Evolutionary conservation across 1,140 invertebrate species (phyloP).

Genomic region (Cyclina sinensis): DNA sequence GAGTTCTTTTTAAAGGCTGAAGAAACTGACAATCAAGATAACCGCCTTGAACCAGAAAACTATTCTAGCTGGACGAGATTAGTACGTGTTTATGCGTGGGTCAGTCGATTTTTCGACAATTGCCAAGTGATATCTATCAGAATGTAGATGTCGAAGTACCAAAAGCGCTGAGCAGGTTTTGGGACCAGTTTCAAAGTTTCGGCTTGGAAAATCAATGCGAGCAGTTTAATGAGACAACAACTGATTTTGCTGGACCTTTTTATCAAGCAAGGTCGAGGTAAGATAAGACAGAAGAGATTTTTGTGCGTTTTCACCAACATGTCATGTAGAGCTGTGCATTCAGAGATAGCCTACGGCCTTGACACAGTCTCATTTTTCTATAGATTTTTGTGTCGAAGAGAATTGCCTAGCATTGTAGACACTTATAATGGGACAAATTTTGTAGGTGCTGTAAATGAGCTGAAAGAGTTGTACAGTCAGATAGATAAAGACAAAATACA

Average conservation of each 20-base stretch:
- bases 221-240: no score
- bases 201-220: neutral
- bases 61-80: slow-evolving; percentile 4
- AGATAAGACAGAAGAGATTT: slow-evolving; percentile 14
- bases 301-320: slow-evolving; percentile 31
- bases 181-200: slow-evolving; percentile 23
- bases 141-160: slow-evolving; percentile 46
- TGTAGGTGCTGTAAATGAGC: slow-evolving; percentile 26
- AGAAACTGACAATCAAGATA: neutral
- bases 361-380: slow-evolving; percentile 30
- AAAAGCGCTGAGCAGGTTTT: slow-evolving; percentile 34
- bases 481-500: slow-evolving; percentile 39
- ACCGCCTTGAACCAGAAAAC: neutral
- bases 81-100: neutral
- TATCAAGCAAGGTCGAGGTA: slow-evolving; percentile 46
- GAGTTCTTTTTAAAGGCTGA: neutral
- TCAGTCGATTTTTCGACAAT: slow-evolving; percentile 14
- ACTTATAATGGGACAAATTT: slow-evolving; percentile 54
- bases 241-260: slow-evolving; percentile 59
- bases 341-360: neutral
- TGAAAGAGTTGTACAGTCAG: neutral
- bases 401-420: neutral
- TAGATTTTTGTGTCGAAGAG: slow-evolving; percentile 30
- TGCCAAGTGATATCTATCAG: neutral
- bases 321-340: neutral